Base-by-base conservation (phyloP, 1,140 invertebrate species). In the Drosophila albomicans region DNA sequence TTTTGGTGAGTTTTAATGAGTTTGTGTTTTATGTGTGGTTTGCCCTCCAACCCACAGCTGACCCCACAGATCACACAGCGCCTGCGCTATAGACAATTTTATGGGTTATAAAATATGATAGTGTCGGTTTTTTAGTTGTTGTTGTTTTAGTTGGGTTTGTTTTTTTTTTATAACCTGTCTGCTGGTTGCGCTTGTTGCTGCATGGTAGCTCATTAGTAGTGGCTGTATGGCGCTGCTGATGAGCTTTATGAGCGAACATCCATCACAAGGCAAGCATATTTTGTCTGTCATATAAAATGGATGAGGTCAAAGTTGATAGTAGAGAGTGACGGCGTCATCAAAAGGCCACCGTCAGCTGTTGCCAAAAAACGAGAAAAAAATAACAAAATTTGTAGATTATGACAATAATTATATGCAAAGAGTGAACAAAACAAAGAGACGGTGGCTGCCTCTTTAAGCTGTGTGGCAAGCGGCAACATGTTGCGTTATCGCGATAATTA, bases 401-500 rank as follows among this genome's bases (percentile, higher is more conserved):
- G 15, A 46, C 45, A 56, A 65, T 56, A 51, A 52, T 51, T 52
- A 56, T 65, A 56, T 56, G 51, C 63, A 25, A 8, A 10, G 6
- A 57, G 11, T n/a, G n/a, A n/a, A n/a, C n/a, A n/a, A n/a, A 73
- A 79, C 51, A 25, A 6, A 10, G 6, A 57, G 11, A 41, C 41
- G 57, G 54, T 0, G 8, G 8, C 10, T 41, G 38, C 3, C 38
- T 41, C 11, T 41, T 41, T 41, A 11, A 64, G 56, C 38, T 35
- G 32, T 32, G 10, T 41, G 28, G 30, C 54, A 49, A 59, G 61
- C 52, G 38, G 32, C 72, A 76, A 82, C 67, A 62, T 62, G 66
- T 80, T 68, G 73, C 73, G 57, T 69, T 85, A 85, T 85, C 75
- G 78, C 71, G 56, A 82, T 86, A 87, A 86, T 87, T 86, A 86